Base-by-base conservation (phyloP, 2,888 invertebrate genomes). In the Conistra vaccinii region DNA sequence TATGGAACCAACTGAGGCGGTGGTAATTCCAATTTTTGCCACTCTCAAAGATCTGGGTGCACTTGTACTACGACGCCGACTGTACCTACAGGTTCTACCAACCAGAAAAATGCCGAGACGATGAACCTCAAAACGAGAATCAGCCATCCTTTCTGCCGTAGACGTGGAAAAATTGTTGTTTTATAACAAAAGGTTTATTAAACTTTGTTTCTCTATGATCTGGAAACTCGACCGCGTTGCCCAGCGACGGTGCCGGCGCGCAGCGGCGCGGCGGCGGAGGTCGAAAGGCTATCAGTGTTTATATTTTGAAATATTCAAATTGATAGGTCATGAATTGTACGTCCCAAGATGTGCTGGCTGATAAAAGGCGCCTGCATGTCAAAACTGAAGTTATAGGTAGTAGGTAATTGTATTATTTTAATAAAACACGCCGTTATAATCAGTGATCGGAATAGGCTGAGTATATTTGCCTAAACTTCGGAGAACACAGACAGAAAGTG, bases 281-380 rank as follows among this genome's bases (percentile, higher is more conserved):
- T 32, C 60, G 57, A 9, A 55, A 63, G 39, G 60, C 55, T 75
- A 75, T 75, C 69, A 57, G 7, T 57, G 26, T 60, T 80, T 42
- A 53, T 55, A 26, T 66, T 58, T 35, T n/a, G 55, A 61, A 69
- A 69, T 17, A 63, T 70, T 45, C 1, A 45, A 61, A 69, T 35
- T 58, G 69, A 77, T 81, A 78, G 66, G 53, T 55, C 68, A 76
- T 73, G 78, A 53, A 73, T 23, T 69, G 1, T 17, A 53, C 57
- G 51, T 71, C n/a, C 61, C 72, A 53, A 62, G 48, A 14, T 14
- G 17, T 62, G 20, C 17, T 69, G 61, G 20, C 17, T 69, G 61
- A 73, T 82, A 69, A 82, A 63, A 68, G 71, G 63, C 70, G 58
- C 42, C 14, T 69, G 80, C n/a, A 9, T 80, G 23, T 55, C 55